Evolutionary conservation across 2,113 vertebrate genomes (phyloP).

Genomic region (Axis porcinus): DNA sequence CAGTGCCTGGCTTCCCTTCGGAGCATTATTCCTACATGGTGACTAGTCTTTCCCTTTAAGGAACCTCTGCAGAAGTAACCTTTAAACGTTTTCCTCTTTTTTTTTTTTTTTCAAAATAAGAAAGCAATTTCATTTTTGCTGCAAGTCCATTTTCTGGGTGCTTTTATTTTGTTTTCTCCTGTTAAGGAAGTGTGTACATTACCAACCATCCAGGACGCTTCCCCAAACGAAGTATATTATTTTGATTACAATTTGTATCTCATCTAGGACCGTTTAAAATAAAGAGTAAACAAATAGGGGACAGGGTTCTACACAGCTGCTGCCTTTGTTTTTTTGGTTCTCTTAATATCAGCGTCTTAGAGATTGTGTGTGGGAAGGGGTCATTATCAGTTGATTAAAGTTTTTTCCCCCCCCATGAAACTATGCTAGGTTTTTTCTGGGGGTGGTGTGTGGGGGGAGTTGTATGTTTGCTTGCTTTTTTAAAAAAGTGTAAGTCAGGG

Average conservation of each 20-base stretch:
- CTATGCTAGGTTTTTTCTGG: neutral
- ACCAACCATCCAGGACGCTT: neutral
- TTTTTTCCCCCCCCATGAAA: neutral
- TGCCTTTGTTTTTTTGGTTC: neutral
- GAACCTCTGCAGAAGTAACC: neutral
- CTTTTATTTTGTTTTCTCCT: neutral
- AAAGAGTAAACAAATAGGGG: neutral
- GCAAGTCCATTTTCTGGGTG: neutral
- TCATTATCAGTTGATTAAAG: neutral
- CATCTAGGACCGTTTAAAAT: neutral
- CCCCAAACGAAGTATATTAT: neutral
- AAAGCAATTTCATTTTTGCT: conserved; percentile 16
- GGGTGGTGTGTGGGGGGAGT: neutral
- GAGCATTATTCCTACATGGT: neutral
- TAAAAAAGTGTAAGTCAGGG: neutral
- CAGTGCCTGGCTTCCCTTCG: neutral
- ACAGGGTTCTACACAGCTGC: neutral
- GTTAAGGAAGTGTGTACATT: neutral
- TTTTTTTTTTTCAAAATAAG: neutral
- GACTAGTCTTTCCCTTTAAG: neutral
- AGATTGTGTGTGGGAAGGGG: neutral
- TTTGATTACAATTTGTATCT: conserved; percentile 20
- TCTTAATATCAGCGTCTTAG: conserved; percentile 21
- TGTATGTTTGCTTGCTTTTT: neutral
- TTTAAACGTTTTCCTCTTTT: neutral